Evolutionary conservation across 2,888 invertebrate genomes (phyloP).

Genomic region (Pogonocherus hispidulus): DNA sequence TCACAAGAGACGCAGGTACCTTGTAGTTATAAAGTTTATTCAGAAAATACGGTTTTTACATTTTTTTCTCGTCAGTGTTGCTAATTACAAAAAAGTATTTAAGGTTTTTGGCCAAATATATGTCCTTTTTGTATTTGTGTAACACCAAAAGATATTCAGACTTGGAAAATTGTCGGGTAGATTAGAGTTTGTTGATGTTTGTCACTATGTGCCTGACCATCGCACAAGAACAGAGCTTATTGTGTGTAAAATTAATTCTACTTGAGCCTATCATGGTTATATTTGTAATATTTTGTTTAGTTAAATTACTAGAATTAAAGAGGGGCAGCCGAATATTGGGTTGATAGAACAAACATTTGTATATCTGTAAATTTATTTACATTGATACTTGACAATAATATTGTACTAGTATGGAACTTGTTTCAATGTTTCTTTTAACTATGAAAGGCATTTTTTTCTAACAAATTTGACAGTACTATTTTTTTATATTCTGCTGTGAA

Average conservation of each 20-base stretch:
- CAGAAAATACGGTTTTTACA: background rate
- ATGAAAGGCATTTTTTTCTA: background rate
- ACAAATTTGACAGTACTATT: too few relatives aligned
- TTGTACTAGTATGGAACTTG: background rate
- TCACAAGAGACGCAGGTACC: too few relatives aligned
- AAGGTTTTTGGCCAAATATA: constrained; percentile 8
- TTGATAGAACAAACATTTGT: background rate
- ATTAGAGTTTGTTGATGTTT: constrained; percentile 34
- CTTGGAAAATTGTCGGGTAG: constrained; percentile 33
- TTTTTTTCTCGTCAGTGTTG: constrained; percentile 20
- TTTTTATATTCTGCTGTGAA: too few relatives aligned
- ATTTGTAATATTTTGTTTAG: background rate
- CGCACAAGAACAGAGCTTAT: constrained; percentile 34
- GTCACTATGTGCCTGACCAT: constrained; percentile 40
- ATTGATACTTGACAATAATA: constrained; percentile 12
- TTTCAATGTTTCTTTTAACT: constrained; percentile 23
- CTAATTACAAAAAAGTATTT: constrained; percentile 14
- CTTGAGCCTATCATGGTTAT: constrained; percentile 9
- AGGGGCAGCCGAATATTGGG: constrained; percentile 5
- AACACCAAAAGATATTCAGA: constrained; percentile 58
- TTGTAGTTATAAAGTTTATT: background rate
- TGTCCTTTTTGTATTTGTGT: constrained; percentile 35
- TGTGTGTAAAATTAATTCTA: constrained; percentile 20
- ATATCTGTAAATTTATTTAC: background rate
- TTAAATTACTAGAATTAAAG: background rate